Evolutionary conservation across 2,113 vertebrate genomes (phyloP), one percentile per base, ranked within the genome.

Genomic region (Serilophus lunatus): DNA sequence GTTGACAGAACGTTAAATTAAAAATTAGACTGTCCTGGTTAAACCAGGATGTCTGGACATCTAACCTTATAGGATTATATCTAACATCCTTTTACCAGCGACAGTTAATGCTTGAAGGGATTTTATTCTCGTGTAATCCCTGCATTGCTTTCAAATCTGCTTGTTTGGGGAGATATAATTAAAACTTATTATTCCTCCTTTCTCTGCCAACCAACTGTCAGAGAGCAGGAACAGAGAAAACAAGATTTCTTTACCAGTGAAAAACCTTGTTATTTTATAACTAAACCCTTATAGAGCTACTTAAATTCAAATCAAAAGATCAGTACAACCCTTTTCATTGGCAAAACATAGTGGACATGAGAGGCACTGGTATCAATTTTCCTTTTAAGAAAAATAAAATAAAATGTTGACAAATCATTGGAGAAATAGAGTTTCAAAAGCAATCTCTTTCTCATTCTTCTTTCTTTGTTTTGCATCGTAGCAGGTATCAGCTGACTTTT

Each of bases 101-200:
- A 96, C 95, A 96, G 90, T 94, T 97, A 96, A 97, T 95, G 91
- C 93, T 97, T 89, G 90, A 97, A 96, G 95, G 88, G 97, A 97
- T 95, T 93, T 60, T 92, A 95, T 95, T 95, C 89, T 96, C 88
- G 77, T 94, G 84, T 97, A 97, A 97, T 97, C 97, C 91, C 69
- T 92, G 88, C 96, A 97, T 89, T 97, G 94, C 90, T 97, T 97
- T 98, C 95, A 98, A 96, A 96, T 97, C 91, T 97, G 76, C 96
- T 97, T 91, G 90, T 96, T 98, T 98, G 95, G 88, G 93, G 97
- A 97, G 95, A 95, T 97, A 97, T 97, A 97, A 97, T 98, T 98
- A 97, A 97, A 97, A 97, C 86, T 93, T 97, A 96, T 98, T 97
- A 97, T 98, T 97, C 95, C 93, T 81, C 76, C 44, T 97, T 95